Evolutionary conservation across 2,888 invertebrate genomes (phyloP), one percentile per base, ranked within the genome.

Genomic region (Lagria hirta): DNA sequence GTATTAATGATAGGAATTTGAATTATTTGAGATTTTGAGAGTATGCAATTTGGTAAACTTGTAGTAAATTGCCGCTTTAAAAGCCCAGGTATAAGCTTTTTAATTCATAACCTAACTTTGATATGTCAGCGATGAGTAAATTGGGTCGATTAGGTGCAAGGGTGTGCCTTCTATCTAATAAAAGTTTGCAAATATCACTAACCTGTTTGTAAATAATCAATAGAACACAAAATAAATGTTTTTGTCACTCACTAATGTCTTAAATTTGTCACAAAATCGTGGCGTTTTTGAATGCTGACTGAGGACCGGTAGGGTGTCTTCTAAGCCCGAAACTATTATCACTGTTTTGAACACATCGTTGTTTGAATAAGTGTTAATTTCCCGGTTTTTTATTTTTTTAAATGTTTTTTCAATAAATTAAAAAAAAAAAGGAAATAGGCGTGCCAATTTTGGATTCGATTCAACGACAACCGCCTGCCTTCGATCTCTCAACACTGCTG

Each of bases 291-390:
- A 34, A 20, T 27, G 42, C 18, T n/a, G 4, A 14, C 21, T 21
- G n/a, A n/a, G n/a, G n/a, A n/a, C n/a, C n/a, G n/a, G n/a, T n/a
- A n/a, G n/a, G n/a, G n/a, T n/a, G n/a, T n/a, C n/a, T n/a, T n/a
- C n/a, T n/a, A n/a, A n/a, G n/a, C n/a, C n/a, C n/a, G n/a, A n/a
- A n/a, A n/a, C n/a, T n/a, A n/a, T 34, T 43, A 43, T 43, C 43
- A 43, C 43, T 35, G 36, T 17, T 28, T 21, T 43, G 43, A 43
- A 43, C 45, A 45, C 38, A 40, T 44, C 8, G 36, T 43, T 37
- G 28, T 13, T 2, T n/a, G n/a, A n/a, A n/a, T n/a, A n/a, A n/a
- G n/a, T n/a, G 12, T 23, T 24, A n/a, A n/a, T 24, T 35, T 26
- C 5, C 28, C 17, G 8, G 14, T 16, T 15, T 35, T 27, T 26